These are phyloP conservation scores for Hycleus phaleratus DNA, from an alignment of 1,140 invertebrate genomes.

Conservation along the genomic window DNA sequence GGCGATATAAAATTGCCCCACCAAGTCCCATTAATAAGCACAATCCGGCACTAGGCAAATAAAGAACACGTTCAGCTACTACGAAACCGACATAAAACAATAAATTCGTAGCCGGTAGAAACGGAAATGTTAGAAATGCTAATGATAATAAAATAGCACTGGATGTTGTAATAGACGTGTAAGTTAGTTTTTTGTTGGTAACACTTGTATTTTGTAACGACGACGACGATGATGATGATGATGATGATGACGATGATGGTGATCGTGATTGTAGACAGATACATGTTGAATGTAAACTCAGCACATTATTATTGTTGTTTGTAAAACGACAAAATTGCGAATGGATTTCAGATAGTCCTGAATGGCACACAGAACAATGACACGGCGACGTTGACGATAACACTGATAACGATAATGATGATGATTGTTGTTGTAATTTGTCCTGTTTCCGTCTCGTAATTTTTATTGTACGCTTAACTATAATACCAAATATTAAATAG, in stretches of 20 bases:
- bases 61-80: constrained; percentile 90
- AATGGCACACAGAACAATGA: constrained; percentile 44
- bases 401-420: background rate
- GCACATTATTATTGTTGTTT: constrained; percentile 48
- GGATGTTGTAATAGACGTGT: constrained; percentile 29
- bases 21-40: constrained; percentile 80
- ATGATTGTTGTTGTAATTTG: background rate
- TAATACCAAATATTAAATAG: constrained; percentile 47
- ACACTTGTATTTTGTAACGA: background rate
- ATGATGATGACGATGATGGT: background rate
- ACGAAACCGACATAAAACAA: constrained; percentile 97
- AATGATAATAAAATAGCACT: constrained; percentile 55
- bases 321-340: constrained; percentile 46
- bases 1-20: constrained; percentile 46
- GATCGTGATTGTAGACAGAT: constrained; percentile 13
- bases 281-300: constrained; percentile 25
- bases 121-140: constrained; percentile 78
- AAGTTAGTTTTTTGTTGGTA: constrained; percentile 14
- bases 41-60: constrained; percentile 92
- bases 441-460: constrained; percentile 1
- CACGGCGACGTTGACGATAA: background rate
- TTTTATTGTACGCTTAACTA: constrained; percentile 16
- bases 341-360: constrained; percentile 47
- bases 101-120: constrained; percentile 87
- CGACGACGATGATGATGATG: background rate